Evolutionary conservation across 2,888 invertebrate genomes (phyloP).

Genomic region (Leucoma salicis): DNA sequence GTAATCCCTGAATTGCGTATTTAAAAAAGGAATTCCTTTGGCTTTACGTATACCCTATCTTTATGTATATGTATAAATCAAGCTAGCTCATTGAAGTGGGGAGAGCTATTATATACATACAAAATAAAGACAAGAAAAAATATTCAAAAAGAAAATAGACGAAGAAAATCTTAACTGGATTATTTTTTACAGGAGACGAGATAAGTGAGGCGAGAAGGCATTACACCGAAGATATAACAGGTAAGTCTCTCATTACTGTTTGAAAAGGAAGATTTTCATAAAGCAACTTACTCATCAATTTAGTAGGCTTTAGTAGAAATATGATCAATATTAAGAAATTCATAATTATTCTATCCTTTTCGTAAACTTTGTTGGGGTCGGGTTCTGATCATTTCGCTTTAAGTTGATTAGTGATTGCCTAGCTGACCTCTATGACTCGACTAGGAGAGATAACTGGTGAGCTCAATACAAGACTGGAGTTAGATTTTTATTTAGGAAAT

Average conservation of each 20-base stretch:
- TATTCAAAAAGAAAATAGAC: conserved; percentile 5
- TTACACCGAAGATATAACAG: conserved; percentile 23
- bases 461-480: too few relatives aligned
- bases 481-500: too few relatives aligned
- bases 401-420: too few relatives aligned
- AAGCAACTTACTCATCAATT: conserved; percentile 12
- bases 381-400: too few relatives aligned
- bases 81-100: conserved; percentile 27
- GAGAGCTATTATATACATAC: conserved; percentile 20
- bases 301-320: neutral
- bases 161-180: conserved; percentile 9
- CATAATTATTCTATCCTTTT: too few relatives aligned
- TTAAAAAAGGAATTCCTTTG: too few relatives aligned
- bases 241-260: conserved; percentile 21
- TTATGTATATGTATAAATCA: conserved; percentile 10
- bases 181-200: conserved; percentile 25
- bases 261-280: conserved; percentile 9
- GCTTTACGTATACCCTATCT: too few relatives aligned
- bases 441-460: too few relatives aligned
- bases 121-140: neutral
- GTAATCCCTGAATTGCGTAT: too few relatives aligned
- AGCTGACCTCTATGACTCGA: too few relatives aligned
- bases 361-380: too few relatives aligned
- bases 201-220: conserved; percentile 7
- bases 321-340: too few relatives aligned